A percentile compares a stretch with the other conserved stretches of the same genome.
Conservation (phyloP, 2,888 invertebrate species). For the Thysanoteuthis rhombus region DNA sequence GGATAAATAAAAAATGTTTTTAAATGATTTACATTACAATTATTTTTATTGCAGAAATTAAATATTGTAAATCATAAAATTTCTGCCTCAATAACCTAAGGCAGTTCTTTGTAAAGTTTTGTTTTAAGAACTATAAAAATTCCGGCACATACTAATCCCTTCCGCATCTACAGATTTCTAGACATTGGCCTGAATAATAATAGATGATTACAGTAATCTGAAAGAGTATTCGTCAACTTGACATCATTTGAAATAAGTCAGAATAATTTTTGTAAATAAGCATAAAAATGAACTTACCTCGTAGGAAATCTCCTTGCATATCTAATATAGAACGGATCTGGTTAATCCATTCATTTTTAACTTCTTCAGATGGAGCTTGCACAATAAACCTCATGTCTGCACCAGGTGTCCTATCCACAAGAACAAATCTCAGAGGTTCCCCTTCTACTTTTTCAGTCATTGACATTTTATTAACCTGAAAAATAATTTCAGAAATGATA, state of each 20-base stretch:
- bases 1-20: too few species aligned
- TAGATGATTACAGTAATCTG: neutral
- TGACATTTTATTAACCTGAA: conserved; percentile 94
- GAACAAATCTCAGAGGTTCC: conserved; percentile 78
- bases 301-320: conserved; percentile 91
- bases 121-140: too few species aligned
- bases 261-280: neutral
- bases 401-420: conserved; percentile 74
- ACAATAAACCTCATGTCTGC: conserved; percentile 82
- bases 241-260: neutral
- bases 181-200: too few species aligned
- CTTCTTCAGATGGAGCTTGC: conserved; percentile 79
- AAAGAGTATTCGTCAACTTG: neutral
- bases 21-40: too few species aligned
- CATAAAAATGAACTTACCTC: conserved; percentile 64
- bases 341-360: conserved; percentile 84
- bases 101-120: too few species aligned
- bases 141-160: too few species aligned
- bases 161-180: too few species aligned
- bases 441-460: conserved; percentile 74
- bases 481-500: conserved; percentile 34
- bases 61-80: too few species aligned
- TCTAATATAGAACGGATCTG: conserved; percentile 88
- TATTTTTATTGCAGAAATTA: too few species aligned
- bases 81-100: too few species aligned